Base-by-base conservation (phyloP, 2,113 vertebrate genomes). In the Ictalurus furcatus region DNA sequence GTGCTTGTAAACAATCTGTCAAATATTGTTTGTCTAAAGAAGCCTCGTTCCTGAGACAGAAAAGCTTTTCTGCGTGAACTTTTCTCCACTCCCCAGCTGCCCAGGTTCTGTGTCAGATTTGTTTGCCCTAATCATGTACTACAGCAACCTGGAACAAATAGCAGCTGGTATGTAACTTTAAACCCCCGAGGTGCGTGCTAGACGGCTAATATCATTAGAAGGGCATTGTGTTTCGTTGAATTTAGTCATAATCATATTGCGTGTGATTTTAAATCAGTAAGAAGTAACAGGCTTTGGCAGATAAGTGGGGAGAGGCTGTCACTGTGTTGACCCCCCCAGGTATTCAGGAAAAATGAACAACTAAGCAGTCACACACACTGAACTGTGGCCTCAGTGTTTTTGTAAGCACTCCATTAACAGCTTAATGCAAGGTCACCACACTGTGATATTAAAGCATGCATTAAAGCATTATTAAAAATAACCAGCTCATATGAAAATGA, bases 81-180 rank as follows among this genome's bases (percentile, higher is more conserved):
- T 59, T 86, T 34, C 16, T 54, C 9, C 34, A 65, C 56, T 86
- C 85, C 61, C 5, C 83, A 71, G 59, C 67, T 76, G 54, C 86
- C 76, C 23, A 34, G 61, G 84, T 74, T 86, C 69, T 83, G 56
- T 83, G 89, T 84, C 89, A 21, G 87, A 54, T 90, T 88, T 84
- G 90, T 91, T 91, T 91, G 89, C 90, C 30, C 81, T 79, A 71
- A 54, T 89, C 89, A 89, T 92, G 90, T 71, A 48, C 67, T 91
- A 90, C 87, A 78, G 61, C 63, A 73, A 76, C 76, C n/a, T 76
- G 88, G 89, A 92, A 91, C 91, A 93, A 90, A 91, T 87, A 88
- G 86, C 25, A 37, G 89, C 87, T 88, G 87, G 90, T 78, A 74
- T 76, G 89, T 90, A 90, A 91, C 87, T 85, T 87, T 85, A 92